Percentiles rank a stretch among this genome's conserved stretches.
Evolutionary conservation across 2,113 vertebrate species (phyloP).

Genomic region (Rhagologus leucostigma): DNA sequence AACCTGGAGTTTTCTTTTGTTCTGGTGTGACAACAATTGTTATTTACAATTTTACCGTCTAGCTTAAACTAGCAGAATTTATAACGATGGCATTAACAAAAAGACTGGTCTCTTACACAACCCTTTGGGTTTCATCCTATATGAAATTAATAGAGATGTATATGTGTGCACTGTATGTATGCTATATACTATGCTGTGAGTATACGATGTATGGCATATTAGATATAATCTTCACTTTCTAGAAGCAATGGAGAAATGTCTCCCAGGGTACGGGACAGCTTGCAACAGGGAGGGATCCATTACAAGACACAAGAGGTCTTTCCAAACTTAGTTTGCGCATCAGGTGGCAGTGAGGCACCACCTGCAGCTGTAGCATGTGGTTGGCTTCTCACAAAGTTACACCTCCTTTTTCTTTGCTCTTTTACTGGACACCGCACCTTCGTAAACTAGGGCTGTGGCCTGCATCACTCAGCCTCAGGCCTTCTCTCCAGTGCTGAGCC

Average conservation of each 20-base stretch:
- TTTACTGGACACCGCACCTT: background rate
- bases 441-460: background rate
- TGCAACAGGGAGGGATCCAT: background rate
- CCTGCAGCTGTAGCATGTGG: background rate
- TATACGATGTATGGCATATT: background rate
- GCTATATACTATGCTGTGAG: background rate
- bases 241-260: background rate
- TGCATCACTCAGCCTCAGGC: background rate
- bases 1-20: background rate
- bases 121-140: background rate
- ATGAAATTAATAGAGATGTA: background rate
- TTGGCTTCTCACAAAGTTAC: background rate
- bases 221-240: background rate
- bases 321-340: background rate
- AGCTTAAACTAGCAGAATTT: background rate
- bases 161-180: background rate
- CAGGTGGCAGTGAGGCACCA: background rate
- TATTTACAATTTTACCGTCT: background rate
- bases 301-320: background rate
- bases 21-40: background rate
- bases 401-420: background rate
- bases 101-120: background rate
- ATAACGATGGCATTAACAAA: background rate
- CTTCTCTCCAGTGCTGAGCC: background rate
- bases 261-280: background rate